Conservation (phyloP, 2,888 invertebrate genomes). For the Drosophila recens region DNA sequence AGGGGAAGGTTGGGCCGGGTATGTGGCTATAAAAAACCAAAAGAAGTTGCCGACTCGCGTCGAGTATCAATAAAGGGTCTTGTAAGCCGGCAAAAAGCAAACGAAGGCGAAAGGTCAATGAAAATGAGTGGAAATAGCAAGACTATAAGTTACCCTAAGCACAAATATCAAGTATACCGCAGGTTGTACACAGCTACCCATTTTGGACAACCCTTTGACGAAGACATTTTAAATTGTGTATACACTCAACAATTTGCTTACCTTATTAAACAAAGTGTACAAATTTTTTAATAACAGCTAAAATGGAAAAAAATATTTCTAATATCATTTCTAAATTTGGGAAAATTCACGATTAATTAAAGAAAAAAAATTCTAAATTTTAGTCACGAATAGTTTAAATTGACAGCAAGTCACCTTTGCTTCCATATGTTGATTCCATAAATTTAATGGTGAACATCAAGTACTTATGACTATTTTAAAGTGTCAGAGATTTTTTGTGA, state of each 20-base stretch:
- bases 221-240: constrained; percentile 21
- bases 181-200: constrained; percentile 1
- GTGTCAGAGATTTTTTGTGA: neutral
- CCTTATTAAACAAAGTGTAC: neutral
- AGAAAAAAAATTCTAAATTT: too few species aligned
- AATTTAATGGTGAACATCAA: too few species aligned
- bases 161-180: constrained; percentile 6
- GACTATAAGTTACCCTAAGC: constrained; percentile 30
- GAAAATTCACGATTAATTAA: too few species aligned
- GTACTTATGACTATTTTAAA: neutral
- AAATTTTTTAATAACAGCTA: neutral
- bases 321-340: too few species aligned
- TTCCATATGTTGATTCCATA: too few species aligned
- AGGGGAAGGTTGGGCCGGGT: neutral
- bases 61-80: constrained; percentile 73
- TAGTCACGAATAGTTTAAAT: too few species aligned
- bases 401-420: too few species aligned
- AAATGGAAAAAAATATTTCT: neutral
- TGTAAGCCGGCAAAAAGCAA: constrained; percentile 64
- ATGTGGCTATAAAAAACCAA: constrained; percentile 46
- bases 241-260: neutral
- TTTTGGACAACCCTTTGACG: neutral
- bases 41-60: constrained; percentile 50
- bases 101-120: constrained; percentile 60
- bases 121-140: constrained; percentile 40